Percentiles rank a stretch among this genome's conserved stretches.
phyloP scores from a whole-genome alignment of 2,888 invertebrate genomes.

The Osedax fenrisi region DNA sequence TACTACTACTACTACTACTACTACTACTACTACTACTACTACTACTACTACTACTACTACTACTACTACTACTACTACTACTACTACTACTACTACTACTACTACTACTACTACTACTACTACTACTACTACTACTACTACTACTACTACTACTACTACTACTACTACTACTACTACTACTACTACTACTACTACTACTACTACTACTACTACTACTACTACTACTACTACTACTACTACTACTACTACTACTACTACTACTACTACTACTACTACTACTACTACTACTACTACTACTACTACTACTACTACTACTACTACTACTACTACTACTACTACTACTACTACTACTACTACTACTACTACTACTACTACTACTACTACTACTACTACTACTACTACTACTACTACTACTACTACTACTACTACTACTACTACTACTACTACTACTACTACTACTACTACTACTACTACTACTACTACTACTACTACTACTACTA shows the following conservation, averaged over 20 bases:
- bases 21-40: conserved; percentile 7
- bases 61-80: conserved; percentile 11
- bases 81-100: conserved; percentile 17
- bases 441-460: conserved; percentile 16
- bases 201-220: conserved; percentile 9
- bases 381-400: background rate
- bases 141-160: conserved; percentile 12
- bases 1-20: conserved; percentile 10
- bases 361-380: background rate
- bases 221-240: conserved; percentile 8
- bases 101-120: conserved; percentile 5
- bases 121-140: conserved; percentile 3
- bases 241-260: conserved; percentile 11
- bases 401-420: background rate
- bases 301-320: conserved; percentile 3
- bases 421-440: conserved; percentile 11
- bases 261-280: background rate
- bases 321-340: background rate
- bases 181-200: background rate
- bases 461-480: conserved; percentile 3
- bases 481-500: conserved; percentile 7
- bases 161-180: conserved; percentile 12
- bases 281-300: conserved; percentile 7
- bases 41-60: conserved; percentile 9
- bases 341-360: background rate